These are phyloP conservation scores for Spilogale gracilis DNA, from an alignment of 2,113 vertebrate genomes.

Conservation along the genomic window DNA sequence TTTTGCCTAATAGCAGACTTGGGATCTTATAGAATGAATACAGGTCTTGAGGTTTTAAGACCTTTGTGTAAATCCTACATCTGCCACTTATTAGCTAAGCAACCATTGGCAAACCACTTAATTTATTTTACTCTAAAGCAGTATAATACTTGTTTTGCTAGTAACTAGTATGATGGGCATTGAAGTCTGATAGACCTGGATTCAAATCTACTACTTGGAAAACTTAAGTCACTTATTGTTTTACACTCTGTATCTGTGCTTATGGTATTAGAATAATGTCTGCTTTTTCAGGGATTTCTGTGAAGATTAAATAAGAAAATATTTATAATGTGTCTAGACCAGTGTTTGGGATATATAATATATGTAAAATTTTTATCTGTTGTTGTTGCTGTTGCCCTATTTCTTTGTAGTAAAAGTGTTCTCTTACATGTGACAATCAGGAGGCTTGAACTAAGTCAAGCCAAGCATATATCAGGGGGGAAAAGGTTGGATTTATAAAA, in stretches of 20 bases:
- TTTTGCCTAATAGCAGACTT: conserved; percentile 23
- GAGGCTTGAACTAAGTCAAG: background rate
- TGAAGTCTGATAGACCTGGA: background rate
- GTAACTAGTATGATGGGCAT: background rate
- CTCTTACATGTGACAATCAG: background rate
- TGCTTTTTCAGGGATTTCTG: background rate
- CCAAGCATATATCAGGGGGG: background rate
- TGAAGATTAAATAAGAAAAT: conserved; percentile 6
- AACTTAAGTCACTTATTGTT: background rate
- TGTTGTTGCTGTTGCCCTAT: background rate
- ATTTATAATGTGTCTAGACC: background rate
- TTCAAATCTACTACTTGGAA: conserved; percentile 12
- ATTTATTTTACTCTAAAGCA: background rate
- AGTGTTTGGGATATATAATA: background rate
- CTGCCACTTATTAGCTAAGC: background rate
- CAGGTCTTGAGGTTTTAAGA: background rate
- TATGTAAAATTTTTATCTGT: background rate
- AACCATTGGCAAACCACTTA: background rate
- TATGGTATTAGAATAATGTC: background rate
- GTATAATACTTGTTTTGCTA: background rate
- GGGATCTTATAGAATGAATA: background rate
- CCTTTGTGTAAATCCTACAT: background rate
- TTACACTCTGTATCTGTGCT: conserved; percentile 7
- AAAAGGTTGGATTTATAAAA: background rate
- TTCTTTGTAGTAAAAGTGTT: conserved; percentile 68